phyloP scores from a whole-genome alignment of 2,113 vertebrate species.

The Lynx canadensis region DNA sequence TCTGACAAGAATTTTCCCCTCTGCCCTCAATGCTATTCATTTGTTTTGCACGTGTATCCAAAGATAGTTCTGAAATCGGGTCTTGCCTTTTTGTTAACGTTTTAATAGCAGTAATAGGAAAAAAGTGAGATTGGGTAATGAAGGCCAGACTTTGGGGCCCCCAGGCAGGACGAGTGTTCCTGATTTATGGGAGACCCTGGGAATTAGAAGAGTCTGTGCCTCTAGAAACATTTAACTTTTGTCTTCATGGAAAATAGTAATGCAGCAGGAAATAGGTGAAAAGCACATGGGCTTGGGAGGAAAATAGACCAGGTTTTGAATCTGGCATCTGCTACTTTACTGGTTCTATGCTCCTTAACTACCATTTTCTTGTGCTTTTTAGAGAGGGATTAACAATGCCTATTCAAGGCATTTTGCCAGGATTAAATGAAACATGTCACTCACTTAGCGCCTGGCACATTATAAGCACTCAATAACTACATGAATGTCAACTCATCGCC shows the following conservation, averaged over 20 bases:
- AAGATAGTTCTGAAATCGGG: background rate
- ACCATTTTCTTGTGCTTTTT: background rate
- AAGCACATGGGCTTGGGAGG: background rate
- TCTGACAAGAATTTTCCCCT: background rate
- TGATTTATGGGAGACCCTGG: background rate
- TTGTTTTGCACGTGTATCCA: background rate
- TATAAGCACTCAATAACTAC: background rate
- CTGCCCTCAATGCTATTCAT: background rate
- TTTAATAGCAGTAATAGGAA: background rate
- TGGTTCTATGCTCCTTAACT: background rate
- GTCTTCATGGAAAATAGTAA: background rate
- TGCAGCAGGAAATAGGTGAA: background rate
- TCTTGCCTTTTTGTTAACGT: background rate
- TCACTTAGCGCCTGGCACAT: background rate
- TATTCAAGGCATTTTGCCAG: background rate
- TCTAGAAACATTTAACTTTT: background rate
- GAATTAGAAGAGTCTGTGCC: background rate
- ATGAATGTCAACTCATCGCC: background rate
- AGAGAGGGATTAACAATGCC: background rate
- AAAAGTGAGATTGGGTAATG: background rate
- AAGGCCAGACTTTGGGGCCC: background rate
- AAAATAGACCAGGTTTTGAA: background rate
- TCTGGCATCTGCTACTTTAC: background rate
- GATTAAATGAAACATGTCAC: background rate
- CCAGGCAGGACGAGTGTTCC: background rate